Percentiles rank a stretch among this genome's conserved stretches.
These are phyloP conservation scores for Cyclophora albipunctata DNA, from an alignment of 2,888 invertebrate species.

Conservation along the genomic window DNA sequence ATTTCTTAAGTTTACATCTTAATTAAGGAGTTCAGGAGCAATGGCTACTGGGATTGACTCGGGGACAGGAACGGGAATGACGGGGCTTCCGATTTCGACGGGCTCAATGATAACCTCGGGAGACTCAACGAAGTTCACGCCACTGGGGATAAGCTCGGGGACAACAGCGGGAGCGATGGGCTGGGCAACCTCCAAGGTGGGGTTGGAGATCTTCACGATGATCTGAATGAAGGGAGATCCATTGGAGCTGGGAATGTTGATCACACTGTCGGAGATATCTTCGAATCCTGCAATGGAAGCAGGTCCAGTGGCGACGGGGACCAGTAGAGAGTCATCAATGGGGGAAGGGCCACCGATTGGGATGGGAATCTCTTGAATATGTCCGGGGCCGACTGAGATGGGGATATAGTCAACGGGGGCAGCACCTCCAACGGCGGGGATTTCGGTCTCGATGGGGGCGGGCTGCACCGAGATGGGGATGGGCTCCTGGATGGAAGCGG, in stretches of 20 bases:
- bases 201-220: constrained; percentile 32
- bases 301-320: constrained; percentile 14
- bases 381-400: constrained; percentile 1
- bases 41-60: constrained; percentile 9
- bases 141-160: constrained; percentile 9
- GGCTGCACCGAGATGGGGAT: constrained; percentile 10
- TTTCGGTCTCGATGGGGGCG: constrained; percentile 1
- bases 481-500: constrained; percentile 9
- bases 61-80: constrained; percentile 6
- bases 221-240: constrained; percentile 31
- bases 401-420: constrained; percentile 10
- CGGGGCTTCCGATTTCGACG: constrained; percentile 9
- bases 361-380: constrained; percentile 1
- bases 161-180: constrained; percentile 13
- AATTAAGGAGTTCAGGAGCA: constrained; percentile 23
- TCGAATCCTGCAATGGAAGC: constrained; percentile 8
- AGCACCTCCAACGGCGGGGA: constrained; percentile 12
- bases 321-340: constrained; percentile 2
- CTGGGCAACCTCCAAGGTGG: constrained; percentile 31
- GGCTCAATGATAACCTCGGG: constrained; percentile 3
- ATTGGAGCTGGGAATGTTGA: constrained; percentile 9
- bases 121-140: constrained; percentile 12
- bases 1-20: constrained; percentile 3
- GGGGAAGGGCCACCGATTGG: constrained; percentile 17
- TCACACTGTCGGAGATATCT: constrained; percentile 9